Evolutionary conservation across 2,888 invertebrate genomes (phyloP).

Genomic region (Emmelina monodactyla): DNA sequence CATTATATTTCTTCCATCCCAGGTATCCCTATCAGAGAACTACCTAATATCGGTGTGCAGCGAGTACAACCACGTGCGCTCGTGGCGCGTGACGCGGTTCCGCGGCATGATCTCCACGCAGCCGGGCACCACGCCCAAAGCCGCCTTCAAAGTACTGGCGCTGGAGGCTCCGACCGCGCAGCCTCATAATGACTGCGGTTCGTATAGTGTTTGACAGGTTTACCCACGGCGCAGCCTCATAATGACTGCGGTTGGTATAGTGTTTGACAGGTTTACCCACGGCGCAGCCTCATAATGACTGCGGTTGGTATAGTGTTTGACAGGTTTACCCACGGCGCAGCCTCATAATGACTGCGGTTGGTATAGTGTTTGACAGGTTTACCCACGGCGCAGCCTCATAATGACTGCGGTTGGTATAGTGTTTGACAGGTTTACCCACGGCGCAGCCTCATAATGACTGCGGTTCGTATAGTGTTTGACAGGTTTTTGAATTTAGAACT

Average conservation of each 20-base stretch:
- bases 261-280: constrained; percentile 16
- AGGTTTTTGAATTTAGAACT: too few species aligned
- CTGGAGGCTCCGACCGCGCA: constrained; percentile 58
- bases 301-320: constrained; percentile 42
- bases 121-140: constrained; percentile 96
- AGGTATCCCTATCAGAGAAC: constrained; percentile 94
- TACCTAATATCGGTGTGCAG: constrained; percentile 95
- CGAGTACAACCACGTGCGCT: constrained; percentile 97
- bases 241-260: constrained; percentile 32
- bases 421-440: too few species aligned
- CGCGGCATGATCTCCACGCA: constrained; percentile 99
- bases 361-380: not conserved
- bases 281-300: constrained; percentile 67
- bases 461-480: constrained; percentile 7
- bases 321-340: not conserved
- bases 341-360: not conserved
- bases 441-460: constrained; percentile 65
- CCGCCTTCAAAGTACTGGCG: constrained; percentile 95
- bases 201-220: not conserved
- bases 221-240: constrained; percentile 50
- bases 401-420: constrained; percentile 32
- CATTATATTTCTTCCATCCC: constrained; percentile 18
- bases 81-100: constrained; percentile 97
- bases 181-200: constrained; percentile 66
- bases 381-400: constrained; percentile 50